Base-by-base conservation (phyloP, 2,797 vertebrate species). In the Menidia menidia region DNA sequence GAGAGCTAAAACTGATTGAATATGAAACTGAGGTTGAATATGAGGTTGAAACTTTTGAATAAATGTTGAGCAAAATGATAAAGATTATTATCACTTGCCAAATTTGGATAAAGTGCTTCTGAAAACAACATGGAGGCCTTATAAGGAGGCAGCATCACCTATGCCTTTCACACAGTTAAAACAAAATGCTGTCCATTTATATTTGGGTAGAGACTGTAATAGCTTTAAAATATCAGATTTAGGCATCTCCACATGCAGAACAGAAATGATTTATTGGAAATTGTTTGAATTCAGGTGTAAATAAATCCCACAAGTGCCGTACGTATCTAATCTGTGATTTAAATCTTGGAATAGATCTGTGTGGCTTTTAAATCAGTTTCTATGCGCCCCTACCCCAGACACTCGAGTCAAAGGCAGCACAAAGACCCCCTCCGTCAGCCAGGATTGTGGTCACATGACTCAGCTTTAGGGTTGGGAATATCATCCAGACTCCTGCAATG, bases 381-480 rank as follows among this genome's bases (percentile, higher is more conserved):
- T 32, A 6, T 75, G n/a, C 56, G 50, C 56, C 15, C 6, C 54
- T 8, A 50, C 59, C 35, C 66, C 55, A 68, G 58, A 80, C 41
- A 50, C 57, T 47, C 75, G 63, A 50, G 56, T 68, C 63, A 56
- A 73, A 54, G 59, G 63, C 71, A 65, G 59, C 7, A 14, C 53
- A 60, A 66, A 71, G 69, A 80, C 63, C 66, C 62, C 52, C 31
- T 64, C 64, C 62, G 60, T 64, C 50, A 65, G 54, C 54, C 42
- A 4, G 41, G 33, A 78, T 43, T 71, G 35, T 59, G 82, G 71
- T 82, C 86, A 87, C 83, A 83, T 79, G 84, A 87, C 80, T 82
- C 78, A 88, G 84, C 85, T 88, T 86, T 75, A 74, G 76, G 64
- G 74, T 62, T 72, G 62, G 69, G 42, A 80, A 69, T 82, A 81